Evolutionary conservation across 2,888 invertebrate species (phyloP).

Genomic region (Erannis defoliaria): DNA sequence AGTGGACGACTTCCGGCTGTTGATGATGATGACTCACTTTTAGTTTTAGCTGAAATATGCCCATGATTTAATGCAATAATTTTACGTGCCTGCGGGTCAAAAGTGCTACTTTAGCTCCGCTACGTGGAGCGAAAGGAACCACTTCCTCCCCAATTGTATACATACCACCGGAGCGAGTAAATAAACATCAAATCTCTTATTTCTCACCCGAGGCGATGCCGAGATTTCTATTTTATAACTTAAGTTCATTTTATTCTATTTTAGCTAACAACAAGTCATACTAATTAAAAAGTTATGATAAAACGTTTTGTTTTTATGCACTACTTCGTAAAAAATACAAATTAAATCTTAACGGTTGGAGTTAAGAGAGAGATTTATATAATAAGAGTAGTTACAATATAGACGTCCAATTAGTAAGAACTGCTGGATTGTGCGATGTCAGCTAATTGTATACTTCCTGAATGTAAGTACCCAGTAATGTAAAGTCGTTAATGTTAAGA

Average conservation of each 20-base stretch:
- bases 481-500: neutral
- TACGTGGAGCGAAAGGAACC: too few relatives aligned
- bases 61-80: too few relatives aligned
- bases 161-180: too few relatives aligned
- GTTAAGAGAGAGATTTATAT: slow-evolving; percentile 19
- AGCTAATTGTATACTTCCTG: slow-evolving; percentile 37
- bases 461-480: slow-evolving; percentile 5
- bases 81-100: too few relatives aligned
- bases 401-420: slow-evolving; percentile 55
- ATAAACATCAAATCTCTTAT: neutral
- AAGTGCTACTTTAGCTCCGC: too few relatives aligned
- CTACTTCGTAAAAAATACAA: slow-evolving; percentile 19
- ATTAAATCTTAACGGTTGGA: neutral
- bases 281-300: slow-evolving; percentile 61
- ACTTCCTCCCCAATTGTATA: too few relatives aligned
- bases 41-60: too few relatives aligned
- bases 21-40: too few relatives aligned
- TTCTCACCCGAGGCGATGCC: too few relatives aligned
- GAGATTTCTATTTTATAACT: too few relatives aligned
- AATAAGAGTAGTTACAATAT: slow-evolving; percentile 34
- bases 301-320: slow-evolving; percentile 36
- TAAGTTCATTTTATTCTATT: neutral
- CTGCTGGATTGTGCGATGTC: slow-evolving; percentile 40
- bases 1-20: too few relatives aligned
- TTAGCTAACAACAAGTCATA: slow-evolving; percentile 50